Percentiles rank a stretch among this genome's conserved stretches.
These are phyloP conservation scores for Acrocephalus arundinaceus DNA, from an alignment of 2,113 vertebrate species.

Conservation along the genomic window DNA sequence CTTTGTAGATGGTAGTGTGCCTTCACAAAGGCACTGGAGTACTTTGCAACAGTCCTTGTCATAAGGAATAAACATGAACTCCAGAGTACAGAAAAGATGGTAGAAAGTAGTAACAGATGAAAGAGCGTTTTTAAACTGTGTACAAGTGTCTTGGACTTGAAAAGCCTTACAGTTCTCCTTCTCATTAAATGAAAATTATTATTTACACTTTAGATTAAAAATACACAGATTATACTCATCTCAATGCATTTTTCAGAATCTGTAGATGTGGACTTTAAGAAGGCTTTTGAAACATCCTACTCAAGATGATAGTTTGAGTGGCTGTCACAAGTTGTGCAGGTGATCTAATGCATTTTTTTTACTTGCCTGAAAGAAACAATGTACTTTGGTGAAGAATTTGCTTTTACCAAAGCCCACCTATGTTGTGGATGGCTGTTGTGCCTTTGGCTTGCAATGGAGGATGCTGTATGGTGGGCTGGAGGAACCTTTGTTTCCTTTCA, in stretches of 20 bases:
- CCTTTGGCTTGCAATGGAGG: slow-evolving; percentile 5
- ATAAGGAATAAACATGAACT: slow-evolving; percentile 27
- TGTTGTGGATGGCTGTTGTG: not conserved
- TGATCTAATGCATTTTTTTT: not conserved
- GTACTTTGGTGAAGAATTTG: not conserved
- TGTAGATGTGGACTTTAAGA: not conserved
- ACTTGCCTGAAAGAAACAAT: not conserved
- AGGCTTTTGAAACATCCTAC: not conserved
- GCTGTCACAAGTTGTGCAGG: not conserved
- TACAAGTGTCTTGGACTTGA: not conserved
- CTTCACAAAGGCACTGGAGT: slow-evolving; percentile 26
- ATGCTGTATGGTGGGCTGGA: slow-evolving; percentile 31
- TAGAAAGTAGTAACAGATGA: slow-evolving; percentile 14
- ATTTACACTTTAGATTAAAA: not conserved
- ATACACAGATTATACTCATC: slow-evolving; percentile 27
- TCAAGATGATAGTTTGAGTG: not conserved
- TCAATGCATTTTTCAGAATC: slow-evolving; percentile 44
- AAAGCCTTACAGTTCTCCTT: not conserved
- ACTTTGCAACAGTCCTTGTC: slow-evolving; percentile 25
- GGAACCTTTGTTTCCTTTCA: slow-evolving; percentile 64
- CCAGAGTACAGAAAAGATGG: slow-evolving; percentile 1
- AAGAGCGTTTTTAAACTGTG: not conserved
- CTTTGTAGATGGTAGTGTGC: slow-evolving; percentile 35
- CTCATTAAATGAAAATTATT: not conserved
- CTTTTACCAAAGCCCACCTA: not conserved